Evolutionary conservation across 92 coral and sea anemone genomes (phyloP).

Genomic region (Umimayanthus kanabou): DNA sequence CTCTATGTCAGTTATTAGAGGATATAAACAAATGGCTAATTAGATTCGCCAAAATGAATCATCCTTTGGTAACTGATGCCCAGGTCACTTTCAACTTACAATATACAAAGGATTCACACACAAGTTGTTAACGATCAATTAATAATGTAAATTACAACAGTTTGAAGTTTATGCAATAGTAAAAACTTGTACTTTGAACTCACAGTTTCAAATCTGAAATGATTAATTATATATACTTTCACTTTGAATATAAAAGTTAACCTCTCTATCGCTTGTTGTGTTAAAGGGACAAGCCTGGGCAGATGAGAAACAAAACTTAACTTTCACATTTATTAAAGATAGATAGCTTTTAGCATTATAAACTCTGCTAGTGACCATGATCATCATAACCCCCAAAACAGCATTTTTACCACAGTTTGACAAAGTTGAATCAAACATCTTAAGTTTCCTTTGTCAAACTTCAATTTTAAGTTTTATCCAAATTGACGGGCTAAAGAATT

Average conservation of each 20-base stretch:
- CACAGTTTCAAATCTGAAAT: background rate
- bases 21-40: too few relatives aligned
- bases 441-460: background rate
- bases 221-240: background rate
- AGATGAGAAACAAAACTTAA: background rate
- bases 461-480: background rate
- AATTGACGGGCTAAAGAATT: background rate
- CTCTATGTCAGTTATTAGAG: too few relatives aligned
- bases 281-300: conserved; percentile 14
- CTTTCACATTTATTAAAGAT: background rate
- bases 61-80: background rate
- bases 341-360: background rate
- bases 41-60: too few relatives aligned
- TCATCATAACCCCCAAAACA: background rate
- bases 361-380: background rate
- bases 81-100: background rate
- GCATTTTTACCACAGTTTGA: background rate
- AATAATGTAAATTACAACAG: background rate
- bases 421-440: background rate
- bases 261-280: background rate
- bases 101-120: background rate
- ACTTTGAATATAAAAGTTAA: background rate
- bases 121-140: background rate
- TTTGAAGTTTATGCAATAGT: background rate
- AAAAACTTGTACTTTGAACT: background rate